Evolutionary conservation across 2,888 invertebrate species (phyloP).

Genomic region (Chalcosyrphus nemorum): DNA sequence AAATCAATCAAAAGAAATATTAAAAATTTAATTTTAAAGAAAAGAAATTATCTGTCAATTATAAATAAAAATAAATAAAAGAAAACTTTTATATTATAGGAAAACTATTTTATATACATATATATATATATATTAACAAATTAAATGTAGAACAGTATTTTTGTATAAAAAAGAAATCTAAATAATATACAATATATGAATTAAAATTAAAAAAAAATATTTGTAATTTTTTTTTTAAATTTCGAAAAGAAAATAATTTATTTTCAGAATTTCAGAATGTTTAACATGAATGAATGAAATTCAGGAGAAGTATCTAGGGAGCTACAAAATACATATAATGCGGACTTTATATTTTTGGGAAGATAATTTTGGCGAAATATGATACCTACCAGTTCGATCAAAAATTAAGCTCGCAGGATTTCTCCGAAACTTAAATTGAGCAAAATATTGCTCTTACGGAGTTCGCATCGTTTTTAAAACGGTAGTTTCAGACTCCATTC

Average conservation of each 20-base stretch:
- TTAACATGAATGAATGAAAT: no score
- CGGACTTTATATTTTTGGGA: no score
- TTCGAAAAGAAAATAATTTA: background rate
- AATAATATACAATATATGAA: constrained; percentile 65
- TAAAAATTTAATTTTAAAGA: constrained; percentile 37
- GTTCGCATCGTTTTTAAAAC: no score
- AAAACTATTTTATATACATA: constrained; percentile 69
- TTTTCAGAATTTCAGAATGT: background rate
- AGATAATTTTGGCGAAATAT: no score
- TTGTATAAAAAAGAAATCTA: constrained; percentile 69
- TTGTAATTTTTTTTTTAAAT: background rate
- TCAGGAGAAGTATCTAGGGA: no score
- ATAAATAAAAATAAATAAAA: constrained; percentile 3
- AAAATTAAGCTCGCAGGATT: no score
- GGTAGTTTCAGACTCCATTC: no score
- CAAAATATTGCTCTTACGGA: no score
- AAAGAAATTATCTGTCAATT: constrained; percentile 64
- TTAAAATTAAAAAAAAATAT: constrained; percentile 15
- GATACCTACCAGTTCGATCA: no score
- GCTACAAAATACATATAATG: no score
- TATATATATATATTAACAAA: constrained; percentile 67
- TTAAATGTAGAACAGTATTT: constrained; percentile 74
- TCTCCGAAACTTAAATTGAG: no score
- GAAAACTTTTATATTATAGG: constrained; percentile 58
- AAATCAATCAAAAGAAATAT: constrained; percentile 72